A percentile compares a stretch with the other conserved stretches of the same genome.
phyloP scores from a whole-genome alignment of 2,888 invertebrate genomes.

The Tyria jacobaeae region DNA sequence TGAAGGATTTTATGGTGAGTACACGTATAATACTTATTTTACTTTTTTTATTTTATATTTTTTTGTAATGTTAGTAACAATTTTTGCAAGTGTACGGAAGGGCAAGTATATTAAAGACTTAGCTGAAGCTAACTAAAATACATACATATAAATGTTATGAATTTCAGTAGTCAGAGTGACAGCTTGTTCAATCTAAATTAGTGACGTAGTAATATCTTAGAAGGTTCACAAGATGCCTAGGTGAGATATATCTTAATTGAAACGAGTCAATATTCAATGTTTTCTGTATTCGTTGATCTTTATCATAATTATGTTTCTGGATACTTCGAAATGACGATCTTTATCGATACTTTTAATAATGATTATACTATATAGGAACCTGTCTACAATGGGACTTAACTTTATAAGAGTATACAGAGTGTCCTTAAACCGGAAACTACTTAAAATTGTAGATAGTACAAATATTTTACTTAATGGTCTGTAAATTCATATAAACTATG shows the following conservation, averaged over 20 bases:
- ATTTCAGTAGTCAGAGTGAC: not conserved
- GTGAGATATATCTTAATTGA: not conserved
- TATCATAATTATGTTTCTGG: conserved; percentile 16
- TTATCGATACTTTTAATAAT: too few relatives aligned
- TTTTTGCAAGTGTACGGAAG: not conserved
- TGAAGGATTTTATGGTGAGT: conserved; percentile 47
- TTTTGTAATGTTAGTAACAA: not conserved
- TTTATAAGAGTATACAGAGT: not conserved
- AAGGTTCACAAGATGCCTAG: not conserved
- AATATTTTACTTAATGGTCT: not conserved
- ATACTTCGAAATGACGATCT: conserved; percentile 6
- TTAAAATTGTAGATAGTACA: not conserved
- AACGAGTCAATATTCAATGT: not conserved
- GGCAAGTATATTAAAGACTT: not conserved
- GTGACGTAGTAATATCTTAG: conserved; percentile 2
- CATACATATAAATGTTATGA: not conserved
- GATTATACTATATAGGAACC: too few relatives aligned
- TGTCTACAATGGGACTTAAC: too few relatives aligned
- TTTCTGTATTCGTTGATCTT: conserved; percentile 10
- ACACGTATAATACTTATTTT: conserved; percentile 12
- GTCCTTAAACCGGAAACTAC: not conserved
- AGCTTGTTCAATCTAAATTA: conserved; percentile 50
- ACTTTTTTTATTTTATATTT: conserved; percentile 6
- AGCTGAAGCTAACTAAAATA: not conserved
- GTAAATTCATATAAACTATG: not conserved